Percentiles rank a stretch among this genome's conserved stretches.
Evolutionary conservation across 1,140 invertebrate species (phyloP).

Genomic region (Patella vulgata): DNA sequence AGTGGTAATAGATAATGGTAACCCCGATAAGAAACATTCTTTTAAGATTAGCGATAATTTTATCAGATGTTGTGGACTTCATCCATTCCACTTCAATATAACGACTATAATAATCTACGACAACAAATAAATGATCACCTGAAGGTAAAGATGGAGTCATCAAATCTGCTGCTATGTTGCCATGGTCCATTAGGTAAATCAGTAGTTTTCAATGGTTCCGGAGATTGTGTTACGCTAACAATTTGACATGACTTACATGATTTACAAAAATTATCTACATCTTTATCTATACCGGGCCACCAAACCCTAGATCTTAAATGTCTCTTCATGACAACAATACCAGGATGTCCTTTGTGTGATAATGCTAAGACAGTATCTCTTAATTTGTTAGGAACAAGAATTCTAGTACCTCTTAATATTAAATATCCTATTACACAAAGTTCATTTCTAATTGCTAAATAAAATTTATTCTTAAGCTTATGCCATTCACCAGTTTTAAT

Average conservation of each 20-base stretch:
- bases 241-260: slow-evolving; percentile 35
- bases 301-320: slow-evolving; percentile 29
- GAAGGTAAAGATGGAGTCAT: slow-evolving; percentile 32
- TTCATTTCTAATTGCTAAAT: slow-evolving; percentile 17
- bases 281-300: slow-evolving; percentile 42
- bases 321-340: slow-evolving; percentile 33
- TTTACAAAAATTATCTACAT: slow-evolving; percentile 27
- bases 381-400: slow-evolving; percentile 24
- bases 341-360: slow-evolving; percentile 28
- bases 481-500: neutral
- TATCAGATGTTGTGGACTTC: slow-evolving; percentile 20
- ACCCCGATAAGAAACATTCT: slow-evolving; percentile 29
- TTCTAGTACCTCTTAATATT: slow-evolving; percentile 21
- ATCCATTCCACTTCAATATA: slow-evolving; percentile 34
- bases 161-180: slow-evolving; percentile 35
- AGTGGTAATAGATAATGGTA: slow-evolving; percentile 12
- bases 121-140: slow-evolving; percentile 28
- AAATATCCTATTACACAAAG: slow-evolving; percentile 25
- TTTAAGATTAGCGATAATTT: slow-evolving; percentile 14
- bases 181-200: slow-evolving; percentile 26
- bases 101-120: slow-evolving; percentile 35
- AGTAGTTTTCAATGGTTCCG: slow-evolving; percentile 25
- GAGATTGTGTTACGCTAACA: slow-evolving; percentile 14
- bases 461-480: slow-evolving; percentile 8
- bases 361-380: slow-evolving; percentile 6